Evolutionary conservation across 1,140 invertebrate genomes (phyloP).

Genomic region (Heliconius eleuchia): DNA sequence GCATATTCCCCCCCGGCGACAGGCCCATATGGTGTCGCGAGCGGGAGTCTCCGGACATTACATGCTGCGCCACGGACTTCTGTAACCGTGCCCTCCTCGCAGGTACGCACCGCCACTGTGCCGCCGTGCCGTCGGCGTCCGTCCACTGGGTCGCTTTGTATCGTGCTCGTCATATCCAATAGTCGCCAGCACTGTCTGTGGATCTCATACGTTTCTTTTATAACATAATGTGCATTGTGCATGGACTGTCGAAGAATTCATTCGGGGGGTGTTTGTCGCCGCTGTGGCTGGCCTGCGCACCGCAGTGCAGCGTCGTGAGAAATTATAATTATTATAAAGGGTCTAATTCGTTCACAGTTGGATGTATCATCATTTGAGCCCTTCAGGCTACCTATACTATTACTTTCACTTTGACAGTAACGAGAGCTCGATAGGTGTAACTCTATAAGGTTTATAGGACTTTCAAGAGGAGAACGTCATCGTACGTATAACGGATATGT

Average conservation of each 20-base stretch:
- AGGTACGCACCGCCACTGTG: constrained; percentile 59
- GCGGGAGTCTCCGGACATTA: constrained; percentile 78
- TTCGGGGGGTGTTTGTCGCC: not conserved
- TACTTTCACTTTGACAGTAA: not conserved
- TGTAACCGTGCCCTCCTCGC: constrained; percentile 82
- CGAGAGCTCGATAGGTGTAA: not conserved
- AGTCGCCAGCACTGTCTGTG: not conserved
- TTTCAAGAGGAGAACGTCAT: not conserved
- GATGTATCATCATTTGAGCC: not conserved
- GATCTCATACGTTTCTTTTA: not conserved
- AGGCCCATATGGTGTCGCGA: constrained; percentile 84
- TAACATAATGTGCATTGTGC: not conserved
- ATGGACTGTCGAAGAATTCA: not conserved
- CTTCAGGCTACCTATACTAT: not conserved
- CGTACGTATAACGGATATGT: not conserved
- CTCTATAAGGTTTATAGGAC: not conserved
- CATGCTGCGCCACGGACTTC: constrained; percentile 84
- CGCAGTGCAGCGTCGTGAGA: not conserved
- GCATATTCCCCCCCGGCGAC: constrained; percentile 82
- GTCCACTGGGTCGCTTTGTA: constrained; percentile 61
- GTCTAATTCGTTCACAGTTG: not conserved
- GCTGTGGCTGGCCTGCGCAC: not conserved
- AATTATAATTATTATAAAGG: not conserved
- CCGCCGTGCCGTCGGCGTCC: constrained; percentile 58
- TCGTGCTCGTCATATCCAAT: constrained; percentile 59